Evolutionary conservation across 2,888 invertebrate species (phyloP), one percentile per base, ranked within the genome.

Genomic region (Hecatera dysodea): DNA sequence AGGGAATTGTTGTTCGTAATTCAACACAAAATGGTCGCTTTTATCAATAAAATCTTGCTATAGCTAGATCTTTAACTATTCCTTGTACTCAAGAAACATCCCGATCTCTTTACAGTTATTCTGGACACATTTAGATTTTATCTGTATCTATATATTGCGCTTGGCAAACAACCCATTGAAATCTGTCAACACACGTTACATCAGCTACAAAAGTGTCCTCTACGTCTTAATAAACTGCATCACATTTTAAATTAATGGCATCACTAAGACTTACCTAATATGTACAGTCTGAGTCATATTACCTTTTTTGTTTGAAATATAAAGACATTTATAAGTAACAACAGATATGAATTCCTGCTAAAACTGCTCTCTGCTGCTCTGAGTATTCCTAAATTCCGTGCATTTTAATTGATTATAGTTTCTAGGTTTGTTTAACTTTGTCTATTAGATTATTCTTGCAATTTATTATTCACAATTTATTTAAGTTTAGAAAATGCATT

Each of bases 151-250:
- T 72, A 78, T 68, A 66, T 65, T 78, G 67, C 11, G 56, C 65
- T 84, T 78, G 82, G 84, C 81, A 81, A 61, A 71, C 64, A 63
- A 63, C 67, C 33, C 22, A 52, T 76, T 66, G 53, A 67, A 59
- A 75, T 77, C 82, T 55, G 74, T 82, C 78, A 83, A 63, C 83
- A n/a, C 48, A 24, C 44, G 50, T 74, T 75, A 72, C 71, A 80
- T 85, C 69, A 78, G 36, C 36, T 39, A 72, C 73, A 69, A 64
- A 79, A 66, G 63, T 70, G 72, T 76, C 72, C 56, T 64, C 64
- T 62, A 56, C 63, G 59, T 60, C 33, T 74, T 74, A 65, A 70
- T 69, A 71, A 60, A 82, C 65, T 80, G 76, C 78, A 81, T 67
- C 61, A 71, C 60, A 72, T 64, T 67, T 72, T 61, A 68, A 78